Percentiles rank a stretch among this genome's conserved stretches.
Evolutionary conservation across 2,113 vertebrate genomes (phyloP).

Genomic region (Chelonoidis abingdonii): DNA sequence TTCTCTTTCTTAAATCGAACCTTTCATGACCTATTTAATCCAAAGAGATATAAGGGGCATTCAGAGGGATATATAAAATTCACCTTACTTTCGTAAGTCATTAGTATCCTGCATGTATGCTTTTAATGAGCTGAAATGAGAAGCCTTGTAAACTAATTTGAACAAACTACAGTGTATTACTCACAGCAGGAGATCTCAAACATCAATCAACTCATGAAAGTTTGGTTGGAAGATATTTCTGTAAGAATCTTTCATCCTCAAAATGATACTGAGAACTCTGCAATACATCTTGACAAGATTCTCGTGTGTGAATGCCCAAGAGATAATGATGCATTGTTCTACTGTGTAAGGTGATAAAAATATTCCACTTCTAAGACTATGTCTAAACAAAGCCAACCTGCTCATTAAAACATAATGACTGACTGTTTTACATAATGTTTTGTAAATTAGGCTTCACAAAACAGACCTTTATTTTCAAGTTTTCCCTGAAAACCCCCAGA

Average conservation of each 20-base stretch:
- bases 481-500: slow-evolving; percentile 18
- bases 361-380: slow-evolving; percentile 25
- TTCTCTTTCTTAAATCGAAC: slow-evolving; percentile 39
- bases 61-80: slow-evolving; percentile 30
- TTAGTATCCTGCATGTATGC: slow-evolving; percentile 29
- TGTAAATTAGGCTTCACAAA: slow-evolving; percentile 46
- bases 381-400: slow-evolving; percentile 36
- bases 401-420: slow-evolving; percentile 4
- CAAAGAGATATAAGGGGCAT: background rate
- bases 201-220: slow-evolving; percentile 47
- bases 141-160: slow-evolving; percentile 68
- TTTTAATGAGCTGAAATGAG: slow-evolving; percentile 64
- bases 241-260: slow-evolving; percentile 45
- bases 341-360: slow-evolving; percentile 32
- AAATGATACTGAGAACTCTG: slow-evolving; percentile 32
- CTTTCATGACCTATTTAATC: slow-evolving; percentile 32
- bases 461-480: slow-evolving; percentile 43
- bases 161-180: slow-evolving; percentile 51
- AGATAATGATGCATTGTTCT: slow-evolving; percentile 45
- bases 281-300: slow-evolving; percentile 50
- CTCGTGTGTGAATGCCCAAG: slow-evolving; percentile 32
- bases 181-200: slow-evolving; percentile 27
- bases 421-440: slow-evolving; percentile 21
- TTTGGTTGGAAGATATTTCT: slow-evolving; percentile 55
- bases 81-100: slow-evolving; percentile 17